Evolutionary conservation across 2,888 invertebrate species (phyloP).

Genomic region (Megamerina dolium): DNA sequence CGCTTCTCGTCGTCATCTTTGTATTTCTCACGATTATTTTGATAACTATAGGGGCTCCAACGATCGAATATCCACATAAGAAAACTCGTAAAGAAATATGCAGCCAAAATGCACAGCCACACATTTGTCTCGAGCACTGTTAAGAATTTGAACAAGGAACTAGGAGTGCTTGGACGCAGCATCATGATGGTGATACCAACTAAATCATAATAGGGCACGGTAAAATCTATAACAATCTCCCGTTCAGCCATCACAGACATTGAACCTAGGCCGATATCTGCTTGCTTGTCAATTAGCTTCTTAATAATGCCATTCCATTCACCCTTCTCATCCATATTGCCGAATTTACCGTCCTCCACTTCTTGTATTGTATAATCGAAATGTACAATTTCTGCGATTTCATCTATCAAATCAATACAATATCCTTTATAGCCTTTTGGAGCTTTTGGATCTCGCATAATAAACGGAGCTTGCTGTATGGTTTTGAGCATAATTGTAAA

Average conservation of each 20-base stretch:
- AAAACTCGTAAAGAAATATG: slow-evolving; percentile 90
- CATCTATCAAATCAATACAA: slow-evolving; percentile 88
- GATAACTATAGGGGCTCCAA: slow-evolving; percentile 96
- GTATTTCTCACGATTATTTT: slow-evolving; percentile 88
- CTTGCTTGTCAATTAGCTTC: slow-evolving; percentile 75
- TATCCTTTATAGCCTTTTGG: slow-evolving; percentile 75
- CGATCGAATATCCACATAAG: slow-evolving; percentile 96
- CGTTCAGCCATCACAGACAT: slow-evolving; percentile 96
- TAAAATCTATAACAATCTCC: slow-evolving; percentile 95
- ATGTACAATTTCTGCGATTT: slow-evolving; percentile 74
- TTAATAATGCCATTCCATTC: slow-evolving; percentile 82
- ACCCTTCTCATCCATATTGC: slow-evolving; percentile 80
- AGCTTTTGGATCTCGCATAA: slow-evolving; percentile 62
- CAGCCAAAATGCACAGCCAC: slow-evolving; percentile 92
- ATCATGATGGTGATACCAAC: slow-evolving; percentile 96
- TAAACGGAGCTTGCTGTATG: slow-evolving; percentile 72
- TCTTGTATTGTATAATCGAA: slow-evolving; percentile 87
- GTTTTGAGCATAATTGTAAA: background rate
- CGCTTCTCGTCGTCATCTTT: slow-evolving; percentile 89
- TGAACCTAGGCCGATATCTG: slow-evolving; percentile 90
- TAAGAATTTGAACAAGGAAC: slow-evolving; percentile 92
- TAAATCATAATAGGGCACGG: slow-evolving; percentile 95
- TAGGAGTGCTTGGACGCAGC: slow-evolving; percentile 81
- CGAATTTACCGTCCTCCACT: slow-evolving; percentile 76
- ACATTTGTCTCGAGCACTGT: slow-evolving; percentile 94